Percentiles rank a stretch among this genome's conserved stretches.
phyloP scores from a whole-genome alignment of 2,888 invertebrate genomes.

The Alviniconcha strummeri region DNA sequence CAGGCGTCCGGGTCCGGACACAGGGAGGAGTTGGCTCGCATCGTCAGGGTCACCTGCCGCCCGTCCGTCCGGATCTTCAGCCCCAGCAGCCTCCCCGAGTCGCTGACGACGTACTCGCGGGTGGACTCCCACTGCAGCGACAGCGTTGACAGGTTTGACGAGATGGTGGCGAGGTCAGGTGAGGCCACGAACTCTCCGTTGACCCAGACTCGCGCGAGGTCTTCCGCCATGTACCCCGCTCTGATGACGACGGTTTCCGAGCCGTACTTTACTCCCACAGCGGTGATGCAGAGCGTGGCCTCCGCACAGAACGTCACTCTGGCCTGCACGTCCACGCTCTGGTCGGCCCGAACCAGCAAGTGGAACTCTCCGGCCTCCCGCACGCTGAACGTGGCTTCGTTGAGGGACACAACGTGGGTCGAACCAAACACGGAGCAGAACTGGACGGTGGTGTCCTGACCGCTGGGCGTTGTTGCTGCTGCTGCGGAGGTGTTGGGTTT shows the following conservation, averaged over 20 bases:
- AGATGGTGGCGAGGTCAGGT: constrained; percentile 4
- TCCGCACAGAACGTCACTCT: constrained; percentile 41
- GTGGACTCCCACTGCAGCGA: constrained; percentile 28
- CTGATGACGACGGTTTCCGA: constrained; percentile 43
- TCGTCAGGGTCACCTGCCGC: constrained; percentile 35
- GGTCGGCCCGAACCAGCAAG: constrained; percentile 26
- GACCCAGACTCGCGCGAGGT: constrained; percentile 39
- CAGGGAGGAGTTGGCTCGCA: constrained; percentile 32
- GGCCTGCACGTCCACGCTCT: constrained; percentile 36
- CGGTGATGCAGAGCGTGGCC: constrained; percentile 39
- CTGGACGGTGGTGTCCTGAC: neutral
- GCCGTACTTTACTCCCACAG: constrained; percentile 37
- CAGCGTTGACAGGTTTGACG: constrained; percentile 15
- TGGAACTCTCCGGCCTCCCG: constrained; percentile 44
- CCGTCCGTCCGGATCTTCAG: constrained; percentile 33
- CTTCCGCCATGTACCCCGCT: constrained; percentile 36
- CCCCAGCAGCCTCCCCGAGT: neutral
- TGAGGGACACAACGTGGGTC: constrained; percentile 41
- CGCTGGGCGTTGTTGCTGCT: neutral
- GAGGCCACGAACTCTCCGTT: constrained; percentile 32
- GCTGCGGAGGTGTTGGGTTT: constrained; percentile 19
- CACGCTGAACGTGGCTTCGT: constrained; percentile 36
- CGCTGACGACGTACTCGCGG: constrained; percentile 26
- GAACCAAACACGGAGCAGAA: constrained; percentile 42
- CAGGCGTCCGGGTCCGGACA: constrained; percentile 33